Percentiles rank a stretch among this genome's conserved stretches.
Evolutionary conservation across 2,113 vertebrate species (phyloP).

Genomic region (Cottus gobio): DNA sequence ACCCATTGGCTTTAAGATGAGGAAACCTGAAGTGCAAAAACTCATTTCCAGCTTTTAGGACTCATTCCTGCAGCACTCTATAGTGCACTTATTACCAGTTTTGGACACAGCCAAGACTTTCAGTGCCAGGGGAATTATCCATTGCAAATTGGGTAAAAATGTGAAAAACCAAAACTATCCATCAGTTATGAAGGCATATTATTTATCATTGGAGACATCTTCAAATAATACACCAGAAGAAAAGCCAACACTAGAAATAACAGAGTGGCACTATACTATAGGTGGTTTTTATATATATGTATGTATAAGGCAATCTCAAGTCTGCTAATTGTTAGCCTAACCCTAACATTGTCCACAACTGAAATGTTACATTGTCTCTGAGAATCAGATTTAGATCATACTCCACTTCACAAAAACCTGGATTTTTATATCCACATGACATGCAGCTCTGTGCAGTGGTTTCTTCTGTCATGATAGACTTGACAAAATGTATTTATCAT

Average conservation of each 20-base stretch:
- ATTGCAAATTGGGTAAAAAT: not conserved
- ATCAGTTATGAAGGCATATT: not conserved
- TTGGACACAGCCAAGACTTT: not conserved
- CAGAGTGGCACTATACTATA: not conserved
- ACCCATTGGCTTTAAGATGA: not conserved
- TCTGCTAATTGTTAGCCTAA: not conserved
- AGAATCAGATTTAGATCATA: not conserved
- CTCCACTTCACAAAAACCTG: not conserved
- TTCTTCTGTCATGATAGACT: slow-evolving; percentile 13
- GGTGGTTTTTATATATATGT: not conserved
- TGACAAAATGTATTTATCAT: not conserved
- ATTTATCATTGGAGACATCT: not conserved
- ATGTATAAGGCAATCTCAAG: not conserved
- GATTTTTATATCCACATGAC: not conserved
- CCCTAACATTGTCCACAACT: not conserved
- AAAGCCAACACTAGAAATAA: not conserved
- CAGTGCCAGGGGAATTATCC: not conserved
- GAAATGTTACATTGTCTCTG: not conserved
- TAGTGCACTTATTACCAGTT: not conserved
- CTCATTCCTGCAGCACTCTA: not conserved
- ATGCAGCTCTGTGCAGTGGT: slow-evolving; percentile 1
- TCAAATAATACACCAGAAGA: not conserved
- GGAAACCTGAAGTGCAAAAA: not conserved
- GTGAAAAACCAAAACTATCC: not conserved
- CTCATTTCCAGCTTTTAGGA: not conserved